Base-by-base conservation (phyloP, 2,797 vertebrate genomes). In the Tapirus indicus region DNA sequence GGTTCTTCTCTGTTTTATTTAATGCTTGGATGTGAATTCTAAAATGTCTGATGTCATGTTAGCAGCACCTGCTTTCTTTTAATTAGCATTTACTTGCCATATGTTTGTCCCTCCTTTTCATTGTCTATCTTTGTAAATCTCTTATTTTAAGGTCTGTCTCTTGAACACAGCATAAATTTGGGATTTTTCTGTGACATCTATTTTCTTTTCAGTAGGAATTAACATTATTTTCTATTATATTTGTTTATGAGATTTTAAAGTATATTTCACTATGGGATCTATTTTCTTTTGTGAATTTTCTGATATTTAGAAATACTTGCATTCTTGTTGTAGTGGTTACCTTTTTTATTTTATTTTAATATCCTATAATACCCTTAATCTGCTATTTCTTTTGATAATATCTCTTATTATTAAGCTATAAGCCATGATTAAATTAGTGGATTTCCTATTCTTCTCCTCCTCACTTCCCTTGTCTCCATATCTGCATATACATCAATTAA, bases 21-120 rank as follows among this genome's bases (percentile, higher is more conserved):
- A 78, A 56, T 71, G 8, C 23, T n/a, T 71, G 29, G 16, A 71
- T 71, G 17, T 85, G 62, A 91, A 85, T 85, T 85, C 27, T 41
- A 84, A 84, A 68, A 62, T 29, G 16, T 32, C 80, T 95, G 49
- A 69, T 29, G 72, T 91, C 66, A 52, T 58, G 25, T 85, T 85
- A 78, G n/a, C 18, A 85, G 78, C 44, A 85, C 74, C 62, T 85
- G 72, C n/a, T 78, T 78, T 95, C 52, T 52, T 85, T 85, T 85
- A 91, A 85, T 85, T 78, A 62, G 54, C 20, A 62, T 78, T 78
- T 85, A 54, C 47, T 62, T 71, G 27, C 41, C 60, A 47, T 89
- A 85, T 91, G 72, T 69, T 91, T 95, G 52, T 27, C 38, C 16
- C 8, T 75, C 49, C 23, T 18, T 68, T 71, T 83, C 66, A 83